Conservation (phyloP, 2,113 vertebrate species). For the Seriola quinqueradiata region DNA sequence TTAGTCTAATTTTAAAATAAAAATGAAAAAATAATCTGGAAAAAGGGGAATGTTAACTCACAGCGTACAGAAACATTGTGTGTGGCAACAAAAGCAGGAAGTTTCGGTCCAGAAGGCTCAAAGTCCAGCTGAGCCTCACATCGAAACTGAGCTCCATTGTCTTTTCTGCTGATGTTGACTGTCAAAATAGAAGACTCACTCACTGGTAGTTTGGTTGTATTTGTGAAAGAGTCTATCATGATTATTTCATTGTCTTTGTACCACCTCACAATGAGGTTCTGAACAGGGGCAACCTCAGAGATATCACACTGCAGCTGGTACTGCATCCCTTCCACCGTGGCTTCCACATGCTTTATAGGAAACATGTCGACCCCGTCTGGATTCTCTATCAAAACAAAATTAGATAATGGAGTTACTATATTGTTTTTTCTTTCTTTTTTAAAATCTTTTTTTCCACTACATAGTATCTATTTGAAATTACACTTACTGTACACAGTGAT, state of each 20-base stretch:
- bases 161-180: background rate
- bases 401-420: background rate
- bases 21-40: background rate
- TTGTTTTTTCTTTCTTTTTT: background rate
- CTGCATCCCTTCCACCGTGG: background rate
- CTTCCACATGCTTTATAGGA: accelerated
- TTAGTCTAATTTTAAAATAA: background rate
- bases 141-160: slow-evolving; percentile 37
- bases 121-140: slow-evolving; percentile 71
- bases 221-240: accelerated
- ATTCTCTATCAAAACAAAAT: slow-evolving; percentile 58
- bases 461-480: background rate
- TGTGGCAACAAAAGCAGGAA: background rate
- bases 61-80: slow-evolving; percentile 41
- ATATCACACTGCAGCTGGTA: slow-evolving; percentile 79
- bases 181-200: background rate
- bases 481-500: slow-evolving; percentile 77
- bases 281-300: slow-evolving; percentile 44
- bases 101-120: background rate
- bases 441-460: background rate
- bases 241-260: background rate
- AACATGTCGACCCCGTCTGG: slow-evolving; percentile 42
- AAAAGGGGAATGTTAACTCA: slow-evolving; percentile 45
- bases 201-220: background rate
- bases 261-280: slow-evolving; percentile 66